These are phyloP conservation scores for Euphydryas editha DNA, from an alignment of 2,888 invertebrate species.

Conservation along the genomic window DNA sequence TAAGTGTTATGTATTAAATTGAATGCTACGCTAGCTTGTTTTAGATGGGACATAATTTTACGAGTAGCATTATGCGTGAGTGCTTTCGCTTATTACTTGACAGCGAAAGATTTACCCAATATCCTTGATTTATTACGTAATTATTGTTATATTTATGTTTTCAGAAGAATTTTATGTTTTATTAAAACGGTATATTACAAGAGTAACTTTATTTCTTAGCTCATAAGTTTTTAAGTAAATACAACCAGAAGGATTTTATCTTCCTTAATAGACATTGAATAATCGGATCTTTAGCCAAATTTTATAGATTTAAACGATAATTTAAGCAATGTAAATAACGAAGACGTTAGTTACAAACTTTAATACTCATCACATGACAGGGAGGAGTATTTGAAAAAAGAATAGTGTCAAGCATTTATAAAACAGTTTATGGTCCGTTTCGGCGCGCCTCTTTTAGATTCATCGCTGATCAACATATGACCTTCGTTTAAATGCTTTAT, in stretches of 20 bases:
- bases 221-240: background rate
- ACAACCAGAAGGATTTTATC: too few relatives aligned
- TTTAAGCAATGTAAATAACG: background rate
- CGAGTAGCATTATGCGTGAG: conserved; percentile 14
- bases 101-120: background rate
- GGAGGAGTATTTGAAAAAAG: conserved; percentile 19
- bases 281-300: too few relatives aligned
- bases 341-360: background rate
- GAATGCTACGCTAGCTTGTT: conserved; percentile 23
- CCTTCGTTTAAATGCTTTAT: conserved; percentile 20
- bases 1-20: conserved; percentile 19
- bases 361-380: background rate
- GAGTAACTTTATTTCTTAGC: background rate
- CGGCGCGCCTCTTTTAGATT: conserved; percentile 29
- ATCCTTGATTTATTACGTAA: background rate
- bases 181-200: background rate
- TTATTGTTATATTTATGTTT: background rate
- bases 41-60: conserved; percentile 22
- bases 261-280: too few relatives aligned
- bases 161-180: background rate
- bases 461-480: conserved; percentile 7
- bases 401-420: conserved; percentile 30
- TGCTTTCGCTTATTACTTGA: background rate
- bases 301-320: too few relatives aligned
- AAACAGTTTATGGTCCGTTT: conserved; percentile 40